Percentiles rank a stretch among this genome's conserved stretches.
phyloP scores from a whole-genome alignment of 1,140 invertebrate species.

The Trichoplusia ni region DNA sequence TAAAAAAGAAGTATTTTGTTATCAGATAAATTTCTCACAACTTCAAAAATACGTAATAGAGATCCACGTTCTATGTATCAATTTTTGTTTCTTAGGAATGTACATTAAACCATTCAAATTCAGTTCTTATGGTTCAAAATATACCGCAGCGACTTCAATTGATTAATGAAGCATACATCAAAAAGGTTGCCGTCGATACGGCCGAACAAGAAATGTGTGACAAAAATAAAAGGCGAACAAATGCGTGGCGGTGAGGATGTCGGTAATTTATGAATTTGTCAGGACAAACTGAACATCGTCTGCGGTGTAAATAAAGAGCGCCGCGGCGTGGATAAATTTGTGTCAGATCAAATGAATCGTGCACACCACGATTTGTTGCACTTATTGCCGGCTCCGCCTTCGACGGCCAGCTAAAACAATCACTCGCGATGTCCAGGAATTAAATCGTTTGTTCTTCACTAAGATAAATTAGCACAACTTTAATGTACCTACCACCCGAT shows the following conservation, averaged over 20 bases:
- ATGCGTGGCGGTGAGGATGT: constrained; percentile 70
- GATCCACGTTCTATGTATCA: no score
- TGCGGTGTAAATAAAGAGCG: constrained; percentile 77
- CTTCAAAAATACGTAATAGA: no score
- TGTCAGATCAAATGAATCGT: constrained; percentile 80
- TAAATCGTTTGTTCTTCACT: constrained; percentile 37
- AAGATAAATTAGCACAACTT: constrained; percentile 24
- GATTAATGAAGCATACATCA: constrained; percentile 56
- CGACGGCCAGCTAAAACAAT: constrained; percentile 34
- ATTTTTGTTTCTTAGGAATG: no score
- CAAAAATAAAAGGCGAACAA: constrained; percentile 73
- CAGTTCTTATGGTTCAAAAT: background rate
- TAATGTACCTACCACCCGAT: background rate
- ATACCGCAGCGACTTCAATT: constrained; percentile 27
- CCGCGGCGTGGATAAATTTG: constrained; percentile 75
- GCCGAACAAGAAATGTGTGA: constrained; percentile 63
- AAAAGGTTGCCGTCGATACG: constrained; percentile 66
- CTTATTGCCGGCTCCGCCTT: constrained; percentile 61
- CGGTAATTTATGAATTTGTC: constrained; percentile 81
- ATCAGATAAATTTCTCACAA: no score
- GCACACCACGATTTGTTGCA: constrained; percentile 67
- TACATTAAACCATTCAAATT: no score
- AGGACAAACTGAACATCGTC: constrained; percentile 77
- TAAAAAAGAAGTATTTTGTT: no score
- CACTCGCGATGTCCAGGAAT: constrained; percentile 36